Evolutionary conservation across 2,797 vertebrate species (phyloP).

Genomic region (Corythornis leucogaster): DNA sequence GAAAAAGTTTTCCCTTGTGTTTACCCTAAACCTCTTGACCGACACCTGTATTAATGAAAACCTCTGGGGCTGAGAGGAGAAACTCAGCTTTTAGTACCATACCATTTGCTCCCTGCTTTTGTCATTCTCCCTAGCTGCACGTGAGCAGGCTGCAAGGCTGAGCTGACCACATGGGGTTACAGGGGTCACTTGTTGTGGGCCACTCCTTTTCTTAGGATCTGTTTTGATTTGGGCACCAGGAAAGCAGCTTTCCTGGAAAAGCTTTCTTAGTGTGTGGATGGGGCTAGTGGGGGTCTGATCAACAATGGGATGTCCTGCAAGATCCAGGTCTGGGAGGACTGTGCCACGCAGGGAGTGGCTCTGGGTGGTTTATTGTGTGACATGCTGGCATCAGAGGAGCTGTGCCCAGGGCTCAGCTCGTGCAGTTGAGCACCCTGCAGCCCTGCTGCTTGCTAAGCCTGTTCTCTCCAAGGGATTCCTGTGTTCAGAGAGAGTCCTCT

Average conservation of each 20-base stretch:
- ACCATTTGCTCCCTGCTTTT: not conserved
- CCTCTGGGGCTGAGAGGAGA: not conserved
- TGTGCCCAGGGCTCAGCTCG: not conserved
- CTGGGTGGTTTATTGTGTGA: constrained; percentile 53
- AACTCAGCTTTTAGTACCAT: not conserved
- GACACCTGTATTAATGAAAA: not conserved
- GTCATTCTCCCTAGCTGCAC: not conserved
- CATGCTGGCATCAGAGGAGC: not conserved
- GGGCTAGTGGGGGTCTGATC: constrained; percentile 43
- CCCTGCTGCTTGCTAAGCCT: not conserved
- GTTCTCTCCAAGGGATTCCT: not conserved
- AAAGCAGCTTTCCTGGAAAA: constrained; percentile 47
- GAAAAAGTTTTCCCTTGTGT: too few relatives aligned
- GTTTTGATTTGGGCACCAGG: constrained; percentile 28
- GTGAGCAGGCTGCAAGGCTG: not conserved
- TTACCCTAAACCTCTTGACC: not conserved
- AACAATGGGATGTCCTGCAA: constrained; percentile 10
- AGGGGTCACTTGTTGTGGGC: constrained; percentile 44
- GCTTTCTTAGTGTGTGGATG: not conserved
- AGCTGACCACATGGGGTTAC: not conserved
- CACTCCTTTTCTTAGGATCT: not conserved
- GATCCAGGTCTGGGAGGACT: constrained; percentile 35
- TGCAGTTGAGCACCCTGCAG: not conserved
- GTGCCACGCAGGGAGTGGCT: constrained; percentile 55
- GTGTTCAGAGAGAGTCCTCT: not conserved